Percentiles rank a stretch among this genome's conserved stretches.
Conservation (phyloP, 37 sponge, comb jelly and placozoan species). For the Corticium candelabrum region DNA sequence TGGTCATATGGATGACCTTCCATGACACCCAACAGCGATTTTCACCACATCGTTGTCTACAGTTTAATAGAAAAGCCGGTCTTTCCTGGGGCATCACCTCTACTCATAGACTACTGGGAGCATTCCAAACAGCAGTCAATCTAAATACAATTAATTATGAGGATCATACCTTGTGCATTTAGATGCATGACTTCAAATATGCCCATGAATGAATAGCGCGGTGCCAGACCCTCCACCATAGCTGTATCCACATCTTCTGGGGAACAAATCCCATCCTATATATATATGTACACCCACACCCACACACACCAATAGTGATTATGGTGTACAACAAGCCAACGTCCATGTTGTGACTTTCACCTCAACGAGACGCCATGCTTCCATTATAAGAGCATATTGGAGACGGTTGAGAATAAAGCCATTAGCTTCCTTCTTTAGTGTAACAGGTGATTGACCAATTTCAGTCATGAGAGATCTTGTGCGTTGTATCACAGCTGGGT, state of each 20-base stretch:
- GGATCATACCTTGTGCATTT: slow-evolving; percentile 76
- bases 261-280: slow-evolving; percentile 82
- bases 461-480: slow-evolving; percentile 50
- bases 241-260: slow-evolving; percentile 92
- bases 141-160: too few species aligned
- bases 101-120: too few species aligned
- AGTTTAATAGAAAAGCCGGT: too few species aligned
- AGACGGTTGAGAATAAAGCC: slow-evolving; percentile 88
- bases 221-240: slow-evolving; percentile 70
- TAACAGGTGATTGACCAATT: slow-evolving; percentile 77
- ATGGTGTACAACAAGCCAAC: background rate
- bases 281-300: background rate
- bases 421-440: slow-evolving; percentile 74
- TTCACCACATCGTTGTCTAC: too few species aligned
- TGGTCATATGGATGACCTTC: too few species aligned
- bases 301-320: background rate
- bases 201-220: slow-evolving; percentile 85
- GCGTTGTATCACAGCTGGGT: slow-evolving; percentile 13
- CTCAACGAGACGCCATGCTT: slow-evolving; percentile 89
- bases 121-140: too few species aligned
- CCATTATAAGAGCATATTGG: slow-evolving; percentile 95
- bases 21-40: too few species aligned
- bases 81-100: too few species aligned
- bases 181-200: slow-evolving; percentile 85
- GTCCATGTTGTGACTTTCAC: slow-evolving; percentile 12